Base-by-base conservation (phyloP, 2,888 invertebrate genomes). In the Allacma fusca region DNA sequence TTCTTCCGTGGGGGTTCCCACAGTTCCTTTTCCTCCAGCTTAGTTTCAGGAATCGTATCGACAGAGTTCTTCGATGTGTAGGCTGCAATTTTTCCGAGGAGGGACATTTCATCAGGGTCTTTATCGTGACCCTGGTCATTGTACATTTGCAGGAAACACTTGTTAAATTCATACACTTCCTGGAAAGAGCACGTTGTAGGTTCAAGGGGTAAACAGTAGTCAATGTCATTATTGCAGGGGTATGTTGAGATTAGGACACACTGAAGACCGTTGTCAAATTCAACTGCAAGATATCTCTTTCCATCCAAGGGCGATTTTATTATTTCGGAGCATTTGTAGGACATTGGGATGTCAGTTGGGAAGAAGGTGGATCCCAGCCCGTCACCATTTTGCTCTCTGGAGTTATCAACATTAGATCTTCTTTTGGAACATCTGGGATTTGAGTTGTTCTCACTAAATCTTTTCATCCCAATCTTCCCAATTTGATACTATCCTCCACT, bases 111-210 rank as follows among this genome's bases (percentile, higher is more conserved):
- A 7, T 62, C 24, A 24, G 23, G 1, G 12, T n/a, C 62, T n/a
- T n/a, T n/a, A 62, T 21, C 23, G 12, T 24, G 2, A 62, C 13
- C 4, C 62, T 40, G 40, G 40, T 62, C 62, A 7, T 13, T 23
- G 24, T 62, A 62, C 62, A 62, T 62, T 12, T 62, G 21, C 1
- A 62, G 7, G 23, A 21, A 62, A 62, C 23, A 21, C 23, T 62
- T 62, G 26, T 62, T 62, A 23, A 62, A 62, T 1, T 62, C 62
- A 23, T 62, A 62, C 1, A 62, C 62, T 23, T 62, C 62, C 21
- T 21, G 23, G 26, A 23, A 23, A 12, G 62, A 24, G 23, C 21
- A 62, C 1, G 62, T 62, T 1, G 1, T 9, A 16, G 62, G 23
- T 21, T 62, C 62, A 2, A 62, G 23, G 1, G 62, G 62, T 23